Percentiles rank a stretch among this genome's conserved stretches.
phyloP scores from a whole-genome alignment of 1,140 invertebrate genomes.

The Pogonognathellus flavescens region DNA sequence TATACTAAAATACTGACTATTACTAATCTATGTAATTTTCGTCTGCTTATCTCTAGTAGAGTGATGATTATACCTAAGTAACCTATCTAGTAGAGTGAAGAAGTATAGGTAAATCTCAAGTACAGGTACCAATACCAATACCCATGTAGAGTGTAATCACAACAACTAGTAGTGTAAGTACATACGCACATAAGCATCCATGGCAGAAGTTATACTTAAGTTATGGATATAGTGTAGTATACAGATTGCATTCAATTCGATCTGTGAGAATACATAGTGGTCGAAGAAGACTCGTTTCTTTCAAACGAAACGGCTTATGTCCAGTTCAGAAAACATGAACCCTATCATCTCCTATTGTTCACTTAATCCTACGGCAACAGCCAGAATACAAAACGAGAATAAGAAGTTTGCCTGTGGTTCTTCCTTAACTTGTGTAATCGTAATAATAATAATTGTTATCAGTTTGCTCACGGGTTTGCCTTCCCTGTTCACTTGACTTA shows the following conservation, averaged over 20 bases:
- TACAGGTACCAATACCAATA: no score
- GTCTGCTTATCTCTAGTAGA: no score
- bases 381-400: slow-evolving; percentile 42
- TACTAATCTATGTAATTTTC: slow-evolving; percentile 20
- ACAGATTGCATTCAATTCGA: no score
- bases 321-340: slow-evolving; percentile 32
- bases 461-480: slow-evolving; percentile 32
- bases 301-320: slow-evolving; percentile 1
- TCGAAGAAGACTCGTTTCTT: neutral
- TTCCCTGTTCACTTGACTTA: slow-evolving; percentile 26
- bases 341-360: slow-evolving; percentile 45
- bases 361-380: slow-evolving; percentile 23
- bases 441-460: slow-evolving; percentile 47
- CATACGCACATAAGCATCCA: no score
- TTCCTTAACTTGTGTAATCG: slow-evolving; percentile 38
- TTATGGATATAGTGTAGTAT: no score
- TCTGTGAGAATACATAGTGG: neutral
- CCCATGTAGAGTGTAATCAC: no score
- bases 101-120: no score
- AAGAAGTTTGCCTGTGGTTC: slow-evolving; percentile 26
- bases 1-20: slow-evolving; percentile 23
- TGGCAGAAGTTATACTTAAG: neutral
- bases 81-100: no score
- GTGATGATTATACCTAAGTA: neutral
- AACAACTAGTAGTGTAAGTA: no score